Conservation (phyloP, 2,888 invertebrate genomes). For the Drosophila multiciliata region DNA sequence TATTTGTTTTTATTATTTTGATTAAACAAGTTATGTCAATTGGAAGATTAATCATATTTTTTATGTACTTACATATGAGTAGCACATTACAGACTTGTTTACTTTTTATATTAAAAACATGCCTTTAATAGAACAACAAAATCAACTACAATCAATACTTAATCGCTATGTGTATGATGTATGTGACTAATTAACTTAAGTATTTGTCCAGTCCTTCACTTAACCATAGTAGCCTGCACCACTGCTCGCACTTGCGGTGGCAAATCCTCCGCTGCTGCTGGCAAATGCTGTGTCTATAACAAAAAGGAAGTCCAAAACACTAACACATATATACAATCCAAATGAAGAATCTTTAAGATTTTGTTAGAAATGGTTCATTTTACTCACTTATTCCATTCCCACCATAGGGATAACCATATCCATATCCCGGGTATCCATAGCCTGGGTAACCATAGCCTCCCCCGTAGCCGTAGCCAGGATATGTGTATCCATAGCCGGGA, state of each 20-base stretch:
- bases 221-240: constrained; percentile 69
- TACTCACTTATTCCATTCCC: constrained; percentile 66
- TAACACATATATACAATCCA: constrained; percentile 44
- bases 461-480: constrained; percentile 42
- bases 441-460: constrained; percentile 18
- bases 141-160: constrained; percentile 36
- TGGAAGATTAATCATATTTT: neutral
- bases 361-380: neutral
- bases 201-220: constrained; percentile 13
- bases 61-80: neutral
- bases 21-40: neutral
- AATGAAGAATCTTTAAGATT: constrained; percentile 12
- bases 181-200: constrained; percentile 33
- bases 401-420: constrained; percentile 35
- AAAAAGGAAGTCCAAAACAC: constrained; percentile 71
- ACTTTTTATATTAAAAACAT: constrained; percentile 24
- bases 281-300: constrained; percentile 71
- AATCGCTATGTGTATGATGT: constrained; percentile 39
- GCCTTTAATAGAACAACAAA: constrained; percentile 29
- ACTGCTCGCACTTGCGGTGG: constrained; percentile 62
- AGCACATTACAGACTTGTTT: neutral
- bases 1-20: neutral
- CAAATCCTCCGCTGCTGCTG: constrained; percentile 72
- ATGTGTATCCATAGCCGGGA: constrained; percentile 38
- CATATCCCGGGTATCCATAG: constrained; percentile 47